phyloP scores from a whole-genome alignment of 2,888 invertebrate genomes.

The Xanthorhoe spadicearia region DNA sequence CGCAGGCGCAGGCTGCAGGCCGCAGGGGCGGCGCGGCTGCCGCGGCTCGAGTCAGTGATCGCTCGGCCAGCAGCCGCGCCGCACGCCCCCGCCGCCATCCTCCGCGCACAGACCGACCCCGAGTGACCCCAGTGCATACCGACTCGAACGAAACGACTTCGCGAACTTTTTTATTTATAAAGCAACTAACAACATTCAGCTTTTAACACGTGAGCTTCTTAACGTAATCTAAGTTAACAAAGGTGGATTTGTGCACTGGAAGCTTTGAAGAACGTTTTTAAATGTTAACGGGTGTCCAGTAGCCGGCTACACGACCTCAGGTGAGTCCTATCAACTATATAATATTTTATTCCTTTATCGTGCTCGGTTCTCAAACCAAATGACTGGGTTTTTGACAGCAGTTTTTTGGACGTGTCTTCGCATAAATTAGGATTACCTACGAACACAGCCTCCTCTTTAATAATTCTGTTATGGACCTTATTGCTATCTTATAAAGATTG shows the following conservation, averaged over 20 bases:
- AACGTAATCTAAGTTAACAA: conserved; percentile 52
- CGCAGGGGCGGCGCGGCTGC: conserved; percentile 38
- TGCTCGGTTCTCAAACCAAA: conserved; percentile 21
- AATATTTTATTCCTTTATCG: conserved; percentile 16
- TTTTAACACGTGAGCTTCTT: conserved; percentile 70
- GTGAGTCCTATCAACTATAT: conserved; percentile 57
- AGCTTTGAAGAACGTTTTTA: conserved; percentile 43
- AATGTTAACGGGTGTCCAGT: conserved; percentile 58
- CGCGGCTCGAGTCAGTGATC: conserved; percentile 59
- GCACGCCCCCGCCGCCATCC: conserved; percentile 54
- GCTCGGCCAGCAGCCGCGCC: conserved; percentile 71
- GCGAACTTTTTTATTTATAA: conserved; percentile 50
- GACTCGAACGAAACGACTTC: conserved; percentile 77
- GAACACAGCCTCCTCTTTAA: conserved; percentile 40
- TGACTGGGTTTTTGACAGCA: conserved; percentile 54
- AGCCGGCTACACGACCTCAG: conserved; percentile 57
- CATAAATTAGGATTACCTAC: conserved; percentile 59
- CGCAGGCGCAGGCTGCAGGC: conserved; percentile 31
- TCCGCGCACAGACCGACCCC: conserved; percentile 67
- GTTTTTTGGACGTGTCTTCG: conserved; percentile 59
- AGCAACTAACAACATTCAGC: conserved; percentile 65
- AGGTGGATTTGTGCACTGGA: conserved; percentile 69
- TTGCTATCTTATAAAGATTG: conserved; percentile 25
- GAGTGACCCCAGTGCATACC: conserved; percentile 76
- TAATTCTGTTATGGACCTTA: conserved; percentile 32